Conservation (phyloP, 2,113 vertebrate species). For the Cacatua alba region DNA sequence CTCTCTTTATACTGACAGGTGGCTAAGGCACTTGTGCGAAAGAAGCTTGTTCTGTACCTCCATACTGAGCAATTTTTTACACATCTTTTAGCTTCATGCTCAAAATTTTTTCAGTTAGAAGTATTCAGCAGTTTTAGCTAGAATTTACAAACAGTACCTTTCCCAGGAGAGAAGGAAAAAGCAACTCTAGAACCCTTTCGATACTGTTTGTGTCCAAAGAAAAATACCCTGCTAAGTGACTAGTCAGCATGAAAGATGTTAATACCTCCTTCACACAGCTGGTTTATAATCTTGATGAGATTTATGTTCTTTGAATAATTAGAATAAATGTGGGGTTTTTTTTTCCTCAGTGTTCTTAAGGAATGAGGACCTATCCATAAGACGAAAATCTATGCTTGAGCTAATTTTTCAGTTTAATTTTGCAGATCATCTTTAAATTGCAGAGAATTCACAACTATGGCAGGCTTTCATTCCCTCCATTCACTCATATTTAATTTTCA, state of each 20-base stretch:
- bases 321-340: not conserved
- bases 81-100: not conserved
- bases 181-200: not conserved
- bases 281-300: not conserved
- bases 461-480: not conserved
- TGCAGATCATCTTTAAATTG: not conserved
- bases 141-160: not conserved
- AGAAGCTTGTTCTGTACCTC: not conserved
- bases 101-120: not conserved
- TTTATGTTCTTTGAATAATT: not conserved
- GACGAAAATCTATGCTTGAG: not conserved
- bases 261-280: not conserved
- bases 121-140: not conserved
- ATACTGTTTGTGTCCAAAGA: not conserved
- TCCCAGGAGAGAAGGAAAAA: not conserved
- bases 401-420: not conserved
- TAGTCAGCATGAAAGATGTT: not conserved
- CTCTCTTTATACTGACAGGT: not conserved
- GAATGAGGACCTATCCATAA: not conserved
- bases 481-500: conserved; percentile 17
- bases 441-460: not conserved
- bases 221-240: not conserved
- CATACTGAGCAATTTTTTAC: not conserved
- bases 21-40: not conserved
- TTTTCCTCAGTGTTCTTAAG: not conserved